Conservation (phyloP, 2,113 vertebrate species). For the Cyanoderma ruficeps region DNA sequence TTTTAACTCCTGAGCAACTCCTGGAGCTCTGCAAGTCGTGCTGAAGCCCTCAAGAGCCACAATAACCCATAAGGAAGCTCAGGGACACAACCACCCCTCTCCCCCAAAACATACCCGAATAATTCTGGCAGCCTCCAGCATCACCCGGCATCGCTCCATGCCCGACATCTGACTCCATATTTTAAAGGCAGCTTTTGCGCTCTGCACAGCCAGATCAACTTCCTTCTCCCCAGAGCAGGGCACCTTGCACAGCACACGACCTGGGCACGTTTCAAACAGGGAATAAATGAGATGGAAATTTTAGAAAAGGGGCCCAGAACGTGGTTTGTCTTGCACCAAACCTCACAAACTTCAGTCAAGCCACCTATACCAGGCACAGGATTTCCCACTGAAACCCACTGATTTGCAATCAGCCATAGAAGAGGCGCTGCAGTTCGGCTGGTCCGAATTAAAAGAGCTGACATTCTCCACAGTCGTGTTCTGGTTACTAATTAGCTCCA, state of each 20-base stretch:
- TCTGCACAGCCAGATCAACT: constrained; percentile 85
- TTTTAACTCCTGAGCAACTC: not conserved
- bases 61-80: not conserved
- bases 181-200: constrained; percentile 85
- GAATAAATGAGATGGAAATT: not conserved
- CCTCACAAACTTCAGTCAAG: not conserved
- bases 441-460: not conserved
- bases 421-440: not conserved
- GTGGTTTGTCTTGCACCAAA: not conserved
- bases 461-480: accelerated
- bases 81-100: not conserved
- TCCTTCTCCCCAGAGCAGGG: constrained; percentile 86
- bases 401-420: not conserved
- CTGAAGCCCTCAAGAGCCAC: not conserved
- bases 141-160: constrained; percentile 85
- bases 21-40: not conserved
- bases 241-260: constrained; percentile 86
- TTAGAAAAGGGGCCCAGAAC: not conserved
- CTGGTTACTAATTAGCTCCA: not conserved
- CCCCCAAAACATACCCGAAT: constrained; percentile 80
- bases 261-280: constrained; percentile 51
- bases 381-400: not conserved
- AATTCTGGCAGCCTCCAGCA: constrained; percentile 92
- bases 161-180: constrained; percentile 88
- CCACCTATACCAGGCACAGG: not conserved